Evolutionary conservation across 1,140 invertebrate genomes (phyloP).

Genomic region (Theocolax elegans): DNA sequence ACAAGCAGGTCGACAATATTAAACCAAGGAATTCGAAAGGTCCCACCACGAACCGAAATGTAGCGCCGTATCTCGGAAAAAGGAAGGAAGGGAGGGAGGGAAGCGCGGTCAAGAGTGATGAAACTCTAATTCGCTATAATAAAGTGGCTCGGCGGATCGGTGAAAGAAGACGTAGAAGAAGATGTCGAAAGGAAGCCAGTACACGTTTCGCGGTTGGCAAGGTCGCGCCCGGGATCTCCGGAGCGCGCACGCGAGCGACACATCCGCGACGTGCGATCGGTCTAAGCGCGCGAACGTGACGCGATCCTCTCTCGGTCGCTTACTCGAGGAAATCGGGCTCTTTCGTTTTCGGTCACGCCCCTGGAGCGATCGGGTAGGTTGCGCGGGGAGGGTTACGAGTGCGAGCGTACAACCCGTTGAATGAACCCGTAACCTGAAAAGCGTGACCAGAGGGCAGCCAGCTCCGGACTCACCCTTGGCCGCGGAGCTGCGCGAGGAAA

Average conservation of each 20-base stretch:
- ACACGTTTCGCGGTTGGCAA: constrained; percentile 5
- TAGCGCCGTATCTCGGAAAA: no score
- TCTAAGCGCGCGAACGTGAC: constrained; percentile 33
- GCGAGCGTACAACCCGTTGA: constrained; percentile 26
- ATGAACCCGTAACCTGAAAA: constrained; percentile 50
- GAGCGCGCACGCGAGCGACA: background rate
- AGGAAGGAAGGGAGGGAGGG: no score
- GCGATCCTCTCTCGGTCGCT: background rate
- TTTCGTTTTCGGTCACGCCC: constrained; percentile 32
- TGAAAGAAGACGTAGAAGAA: no score
- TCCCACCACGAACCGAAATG: no score
- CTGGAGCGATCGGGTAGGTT: background rate
- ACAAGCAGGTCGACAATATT: no score
- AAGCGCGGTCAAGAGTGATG: no score
- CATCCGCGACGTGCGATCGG: background rate
- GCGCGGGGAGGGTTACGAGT: constrained; percentile 24
- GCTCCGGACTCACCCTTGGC: background rate
- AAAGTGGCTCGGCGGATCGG: no score
- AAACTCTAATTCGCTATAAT: no score
- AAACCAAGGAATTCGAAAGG: no score
- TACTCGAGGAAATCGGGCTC: constrained; percentile 22
- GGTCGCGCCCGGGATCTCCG: constrained; percentile 20
- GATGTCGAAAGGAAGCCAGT: no score
- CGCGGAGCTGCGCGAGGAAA: background rate
- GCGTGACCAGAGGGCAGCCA: constrained; percentile 42